phyloP scores from a whole-genome alignment of 2,888 invertebrate genomes.

The Heteromurus nitidus region DNA sequence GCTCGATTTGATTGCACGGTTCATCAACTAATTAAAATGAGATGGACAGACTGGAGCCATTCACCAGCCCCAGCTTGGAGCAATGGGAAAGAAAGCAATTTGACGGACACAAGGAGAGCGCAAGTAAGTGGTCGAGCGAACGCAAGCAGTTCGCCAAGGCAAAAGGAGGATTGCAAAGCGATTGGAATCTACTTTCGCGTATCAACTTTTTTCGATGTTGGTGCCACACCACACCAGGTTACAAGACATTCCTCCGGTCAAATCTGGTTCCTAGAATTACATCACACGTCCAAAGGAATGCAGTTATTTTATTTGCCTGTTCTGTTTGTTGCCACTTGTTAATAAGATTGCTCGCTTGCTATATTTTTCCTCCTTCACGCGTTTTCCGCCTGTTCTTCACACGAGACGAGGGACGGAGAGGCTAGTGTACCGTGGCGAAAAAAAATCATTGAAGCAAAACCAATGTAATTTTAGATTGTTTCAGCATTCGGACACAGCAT shows the following conservation, averaged over 20 bases:
- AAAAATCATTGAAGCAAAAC: no score
- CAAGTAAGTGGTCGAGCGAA: no score
- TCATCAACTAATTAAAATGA: conserved; percentile 54
- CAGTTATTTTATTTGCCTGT: conserved; percentile 48
- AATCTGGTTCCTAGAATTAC: conserved; percentile 52
- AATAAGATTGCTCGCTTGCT: conserved; percentile 28
- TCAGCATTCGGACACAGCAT: no score
- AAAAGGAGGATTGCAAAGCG: conserved; percentile 18
- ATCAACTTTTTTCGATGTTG: neutral
- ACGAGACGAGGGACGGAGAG: neutral
- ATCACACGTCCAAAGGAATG: conserved; percentile 49
- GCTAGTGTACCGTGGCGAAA: no score
- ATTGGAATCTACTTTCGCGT: conserved; percentile 7
- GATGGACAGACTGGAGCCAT: conserved; percentile 46
- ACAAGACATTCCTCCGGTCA: conserved; percentile 28
- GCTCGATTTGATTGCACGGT: conserved; percentile 38
- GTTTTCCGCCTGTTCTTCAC: conserved; percentile 42
- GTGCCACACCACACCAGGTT: neutral
- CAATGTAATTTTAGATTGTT: no score
- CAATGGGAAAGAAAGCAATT: conserved; percentile 24
- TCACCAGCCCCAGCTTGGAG: conserved; percentile 46
- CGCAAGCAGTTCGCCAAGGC: neutral
- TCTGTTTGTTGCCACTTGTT: conserved; percentile 45
- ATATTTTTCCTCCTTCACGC: conserved; percentile 37
- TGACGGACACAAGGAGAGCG: neutral